A percentile compares a stretch with the other conserved stretches of the same genome.
Conservation (phyloP, 2,113 vertebrate species). For the Chionomys nivalis region DNA sequence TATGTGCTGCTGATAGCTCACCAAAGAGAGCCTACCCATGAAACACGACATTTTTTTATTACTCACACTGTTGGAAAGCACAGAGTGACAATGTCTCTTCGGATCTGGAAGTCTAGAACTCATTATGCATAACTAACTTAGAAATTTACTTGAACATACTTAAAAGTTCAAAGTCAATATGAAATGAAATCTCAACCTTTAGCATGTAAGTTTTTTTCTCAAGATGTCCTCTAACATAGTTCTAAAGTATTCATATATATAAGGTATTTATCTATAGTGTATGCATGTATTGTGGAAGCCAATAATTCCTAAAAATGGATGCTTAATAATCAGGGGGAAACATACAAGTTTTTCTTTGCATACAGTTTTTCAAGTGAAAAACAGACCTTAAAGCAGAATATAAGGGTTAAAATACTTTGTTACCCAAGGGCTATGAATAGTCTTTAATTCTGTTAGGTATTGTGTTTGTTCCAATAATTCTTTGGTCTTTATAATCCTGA, state of each 20-base stretch:
- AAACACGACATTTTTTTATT: not conserved
- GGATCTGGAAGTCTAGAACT: not conserved
- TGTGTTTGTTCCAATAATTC: not conserved
- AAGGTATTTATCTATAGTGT: not conserved
- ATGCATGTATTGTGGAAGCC: not conserved
- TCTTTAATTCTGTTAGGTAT: not conserved
- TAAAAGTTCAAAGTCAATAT: not conserved
- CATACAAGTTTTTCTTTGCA: not conserved
- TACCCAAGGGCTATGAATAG: not conserved
- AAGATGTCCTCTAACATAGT: not conserved
- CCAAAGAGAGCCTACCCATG: not conserved
- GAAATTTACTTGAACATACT: not conserved
- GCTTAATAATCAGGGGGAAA: not conserved
- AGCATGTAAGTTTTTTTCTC: not conserved
- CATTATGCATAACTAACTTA: not conserved
- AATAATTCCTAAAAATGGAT: not conserved
- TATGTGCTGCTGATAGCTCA: not conserved
- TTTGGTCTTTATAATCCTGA: not conserved
- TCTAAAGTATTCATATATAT: slow-evolving; percentile 12
- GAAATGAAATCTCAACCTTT: not conserved
- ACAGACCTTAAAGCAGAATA: not conserved
- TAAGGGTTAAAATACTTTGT: slow-evolving; percentile 29
- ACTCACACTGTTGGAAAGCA: not conserved
- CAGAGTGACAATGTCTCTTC: not conserved
- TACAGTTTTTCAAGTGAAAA: not conserved